Conservation (phyloP, 2,113 vertebrate species). For the Rallus limicola region DNA sequence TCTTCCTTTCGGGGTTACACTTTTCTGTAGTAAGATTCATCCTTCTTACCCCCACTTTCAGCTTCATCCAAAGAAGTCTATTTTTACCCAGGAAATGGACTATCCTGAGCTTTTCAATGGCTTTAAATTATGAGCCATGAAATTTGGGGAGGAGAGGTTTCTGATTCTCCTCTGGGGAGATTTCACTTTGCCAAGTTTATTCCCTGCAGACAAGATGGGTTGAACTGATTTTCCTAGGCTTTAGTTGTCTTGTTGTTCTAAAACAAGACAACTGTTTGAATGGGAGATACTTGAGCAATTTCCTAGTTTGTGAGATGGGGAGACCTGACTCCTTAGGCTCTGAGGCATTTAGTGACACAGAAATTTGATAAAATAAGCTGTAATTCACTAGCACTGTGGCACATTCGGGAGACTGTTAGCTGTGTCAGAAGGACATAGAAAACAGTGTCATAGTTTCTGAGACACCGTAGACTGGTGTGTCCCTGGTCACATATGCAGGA, state of each 20-base stretch:
- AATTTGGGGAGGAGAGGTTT: not conserved
- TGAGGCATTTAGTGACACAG: not conserved
- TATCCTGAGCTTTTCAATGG: not conserved
- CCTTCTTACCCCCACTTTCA: not conserved
- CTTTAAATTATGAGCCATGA: not conserved
- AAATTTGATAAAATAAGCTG: not conserved
- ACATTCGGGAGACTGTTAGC: not conserved
- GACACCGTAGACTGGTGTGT: not conserved
- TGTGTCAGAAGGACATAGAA: not conserved
- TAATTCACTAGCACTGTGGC: not conserved
- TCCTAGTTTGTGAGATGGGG: not conserved
- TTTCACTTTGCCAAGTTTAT: not conserved
- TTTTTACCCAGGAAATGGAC: not conserved
- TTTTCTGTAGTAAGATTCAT: not conserved
- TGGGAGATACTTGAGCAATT: not conserved
- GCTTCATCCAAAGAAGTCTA: not conserved
- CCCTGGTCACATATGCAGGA: not conserved
- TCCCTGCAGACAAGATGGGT: not conserved
- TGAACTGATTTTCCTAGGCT: not conserved
- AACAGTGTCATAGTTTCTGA: not conserved
- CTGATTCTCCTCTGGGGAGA: not conserved
- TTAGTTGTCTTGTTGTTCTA: not conserved
- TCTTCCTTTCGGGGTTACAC: not conserved
- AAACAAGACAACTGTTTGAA: not conserved
- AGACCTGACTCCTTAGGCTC: not conserved